Conservation (phyloP, 2,797 vertebrate species). For the Sebastes steindachneri region DNA sequence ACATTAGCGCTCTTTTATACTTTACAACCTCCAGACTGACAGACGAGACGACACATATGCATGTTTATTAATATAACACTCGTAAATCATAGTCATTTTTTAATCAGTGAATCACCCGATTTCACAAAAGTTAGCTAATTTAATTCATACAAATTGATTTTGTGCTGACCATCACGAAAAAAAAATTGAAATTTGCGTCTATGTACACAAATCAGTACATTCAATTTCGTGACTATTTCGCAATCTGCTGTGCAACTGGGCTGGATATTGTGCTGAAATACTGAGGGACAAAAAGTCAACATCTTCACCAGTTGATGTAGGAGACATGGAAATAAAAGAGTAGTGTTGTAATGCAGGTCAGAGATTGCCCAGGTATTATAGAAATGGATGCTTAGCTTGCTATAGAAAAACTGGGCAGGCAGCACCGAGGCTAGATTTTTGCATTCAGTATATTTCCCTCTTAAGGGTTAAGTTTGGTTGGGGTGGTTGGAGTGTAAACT, state of each 20-base stretch:
- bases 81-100: not conserved
- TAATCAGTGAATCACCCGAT: not conserved
- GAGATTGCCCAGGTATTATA: not conserved
- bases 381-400: not conserved
- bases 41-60: not conserved
- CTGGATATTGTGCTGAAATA: not conserved
- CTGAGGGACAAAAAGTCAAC: not conserved
- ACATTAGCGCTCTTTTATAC: not conserved
- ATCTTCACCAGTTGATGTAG: not conserved
- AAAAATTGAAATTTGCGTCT: accelerated
- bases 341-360: not conserved
- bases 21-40: not conserved
- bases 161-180: no score
- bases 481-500: no score
- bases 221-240: no score
- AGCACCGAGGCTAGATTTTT: not conserved
- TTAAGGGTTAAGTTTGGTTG: no score
- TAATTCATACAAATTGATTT: not conserved
- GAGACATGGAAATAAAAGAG: not conserved
- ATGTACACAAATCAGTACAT: no score
- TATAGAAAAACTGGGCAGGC: not conserved
- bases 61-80: not conserved
- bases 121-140: not conserved
- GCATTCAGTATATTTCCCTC: not conserved
- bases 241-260: no score